phyloP scores from a whole-genome alignment of 1,140 invertebrate genomes.

The Ylistrum balloti region DNA sequence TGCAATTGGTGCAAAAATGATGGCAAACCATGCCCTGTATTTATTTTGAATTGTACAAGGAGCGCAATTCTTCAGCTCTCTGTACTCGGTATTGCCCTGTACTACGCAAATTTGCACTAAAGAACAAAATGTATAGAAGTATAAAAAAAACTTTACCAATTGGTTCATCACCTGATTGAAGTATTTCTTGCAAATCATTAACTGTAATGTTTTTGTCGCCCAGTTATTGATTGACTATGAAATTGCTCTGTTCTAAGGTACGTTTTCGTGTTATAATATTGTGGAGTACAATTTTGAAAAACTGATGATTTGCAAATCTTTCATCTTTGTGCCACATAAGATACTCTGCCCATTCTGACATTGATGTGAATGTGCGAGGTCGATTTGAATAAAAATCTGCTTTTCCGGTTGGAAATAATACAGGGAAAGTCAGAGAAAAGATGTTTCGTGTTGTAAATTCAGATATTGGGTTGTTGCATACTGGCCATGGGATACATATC shows the following conservation, averaged over 20 bases:
- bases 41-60: constrained; percentile 53
- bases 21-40: constrained; percentile 48
- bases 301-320: constrained; percentile 8
- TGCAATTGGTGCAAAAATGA: constrained; percentile 56
- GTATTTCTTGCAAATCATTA: constrained; percentile 17
- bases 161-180: no score
- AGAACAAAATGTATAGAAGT: no score
- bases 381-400: no score
- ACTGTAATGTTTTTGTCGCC: background rate
- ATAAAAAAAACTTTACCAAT: background rate
- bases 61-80: constrained; percentile 42
- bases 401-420: no score
- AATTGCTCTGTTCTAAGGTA: constrained; percentile 37
- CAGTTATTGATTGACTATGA: constrained; percentile 40
- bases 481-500: constrained; percentile 60
- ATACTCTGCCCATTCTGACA: constrained; percentile 42
- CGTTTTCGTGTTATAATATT: background rate
- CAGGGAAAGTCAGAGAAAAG: constrained; percentile 54
- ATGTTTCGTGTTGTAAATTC: constrained; percentile 62
- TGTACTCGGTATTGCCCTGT: constrained; percentile 54
- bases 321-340: constrained; percentile 44
- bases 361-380: background rate
- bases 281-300: background rate
- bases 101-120: background rate
- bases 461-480: constrained; percentile 55